Base-by-base conservation (phyloP, 2,888 invertebrate species). In the Drosophila kanekoi region DNA sequence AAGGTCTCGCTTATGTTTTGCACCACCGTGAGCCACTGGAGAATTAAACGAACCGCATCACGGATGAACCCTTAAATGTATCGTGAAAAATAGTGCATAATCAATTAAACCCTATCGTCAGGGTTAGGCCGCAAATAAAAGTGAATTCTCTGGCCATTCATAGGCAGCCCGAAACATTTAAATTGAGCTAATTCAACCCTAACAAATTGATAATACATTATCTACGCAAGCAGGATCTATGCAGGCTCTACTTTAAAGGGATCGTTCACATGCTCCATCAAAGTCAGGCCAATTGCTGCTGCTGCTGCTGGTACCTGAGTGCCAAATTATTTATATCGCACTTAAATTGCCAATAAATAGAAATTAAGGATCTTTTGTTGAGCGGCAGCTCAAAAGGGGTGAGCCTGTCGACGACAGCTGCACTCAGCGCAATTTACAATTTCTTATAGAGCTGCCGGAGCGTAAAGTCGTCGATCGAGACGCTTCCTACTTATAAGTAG, bases 291-390 rank as follows among this genome's bases (percentile, higher is more conserved):
- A n/a, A 28, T 28, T 28, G 28, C 28, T 28, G 28, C 28, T 28
- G 23, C 1, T 33, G 44, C 18, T 49, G 56, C 58, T 43, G 48
- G 79, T 83, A 83, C 82, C 82, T 83, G 87, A 67, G 64, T 87
- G 79, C 79, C 87, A 87, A 82, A 82, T 81, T 87, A 85, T 87
- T 82, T 82, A 87, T 77, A 82, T 87, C 82, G 87, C 71, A 85
- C 82, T 81, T 85, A 85, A 87, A 83, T 87, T 83, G 82, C 79
- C 82, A 87, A 83, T 83, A 82, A 87, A 83, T 87, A 77, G 82
- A 85, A 87, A 64, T 73, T 81, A 60, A 43, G 69, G 67, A 43
- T 70, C 73, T 47, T 14, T 28, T 38, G 48, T 62, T 9, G 38
- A 11, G 10, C 28, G 8, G 45, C 20, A 23, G 16, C 10, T 41